Evolutionary conservation across 2,797 vertebrate species (phyloP).

Genomic region (Dendrocincla tyrannina): DNA sequence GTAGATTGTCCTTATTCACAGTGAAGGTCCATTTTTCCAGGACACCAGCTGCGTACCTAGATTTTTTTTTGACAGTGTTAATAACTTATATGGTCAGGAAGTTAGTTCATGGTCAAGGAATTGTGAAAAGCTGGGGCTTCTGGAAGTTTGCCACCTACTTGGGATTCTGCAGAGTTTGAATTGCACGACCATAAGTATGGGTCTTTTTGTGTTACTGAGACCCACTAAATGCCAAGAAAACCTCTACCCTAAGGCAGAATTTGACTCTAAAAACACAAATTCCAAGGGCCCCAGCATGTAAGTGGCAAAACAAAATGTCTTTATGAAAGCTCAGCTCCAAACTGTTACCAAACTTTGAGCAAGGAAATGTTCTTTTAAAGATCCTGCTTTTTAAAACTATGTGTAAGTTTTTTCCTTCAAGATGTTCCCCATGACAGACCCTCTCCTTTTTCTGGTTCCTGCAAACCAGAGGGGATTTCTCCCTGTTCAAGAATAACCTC

Average conservation of each 20-base stretch:
- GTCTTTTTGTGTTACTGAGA: background rate
- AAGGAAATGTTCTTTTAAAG: background rate
- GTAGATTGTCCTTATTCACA: slow-evolving; percentile 41
- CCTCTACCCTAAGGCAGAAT: background rate
- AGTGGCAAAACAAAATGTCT: background rate
- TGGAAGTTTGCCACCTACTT: slow-evolving; percentile 58
- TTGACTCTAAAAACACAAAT: background rate
- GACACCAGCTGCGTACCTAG: slow-evolving; percentile 50
- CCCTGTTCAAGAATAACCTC: background rate
- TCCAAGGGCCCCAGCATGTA: background rate
- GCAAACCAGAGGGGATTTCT: background rate
- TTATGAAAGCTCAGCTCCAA: background rate
- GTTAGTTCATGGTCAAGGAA: slow-evolving; percentile 66
- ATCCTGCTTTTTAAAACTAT: background rate
- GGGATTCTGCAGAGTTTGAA: slow-evolving; percentile 25
- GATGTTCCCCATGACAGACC: background rate
- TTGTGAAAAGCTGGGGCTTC: slow-evolving; percentile 47
- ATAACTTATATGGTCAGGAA: slow-evolving; percentile 62
- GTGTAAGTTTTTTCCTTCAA: background rate
- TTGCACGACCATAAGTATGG: background rate
- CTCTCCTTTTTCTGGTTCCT: background rate
- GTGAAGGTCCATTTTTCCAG: slow-evolving; percentile 41
- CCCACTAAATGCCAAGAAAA: background rate
- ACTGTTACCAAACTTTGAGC: background rate
- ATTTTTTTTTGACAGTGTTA: slow-evolving; percentile 37